Percentiles rank a stretch among this genome's conserved stretches.
phyloP scores from a whole-genome alignment of 2,888 invertebrate species.

The Sycophila texana region DNA sequence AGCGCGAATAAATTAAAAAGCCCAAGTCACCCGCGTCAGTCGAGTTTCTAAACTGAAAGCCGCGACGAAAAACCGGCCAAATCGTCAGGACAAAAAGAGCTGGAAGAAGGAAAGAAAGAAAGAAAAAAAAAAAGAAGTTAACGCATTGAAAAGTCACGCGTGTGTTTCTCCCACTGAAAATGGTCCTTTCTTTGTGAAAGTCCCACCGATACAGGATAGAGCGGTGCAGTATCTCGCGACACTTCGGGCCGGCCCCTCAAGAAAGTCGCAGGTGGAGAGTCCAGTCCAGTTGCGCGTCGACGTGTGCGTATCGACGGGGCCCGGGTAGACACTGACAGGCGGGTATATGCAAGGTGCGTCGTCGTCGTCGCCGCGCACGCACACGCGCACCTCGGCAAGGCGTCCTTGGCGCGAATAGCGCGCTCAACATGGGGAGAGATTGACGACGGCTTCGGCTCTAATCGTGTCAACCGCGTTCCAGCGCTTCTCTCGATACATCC shows the following conservation, averaged over 20 bases:
- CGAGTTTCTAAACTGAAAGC: too few relatives aligned
- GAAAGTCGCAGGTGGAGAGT: constrained; percentile 36
- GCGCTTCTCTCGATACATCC: constrained; percentile 47
- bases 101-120: too few relatives aligned
- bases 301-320: constrained; percentile 6
- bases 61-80: too few relatives aligned
- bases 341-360: constrained; percentile 21
- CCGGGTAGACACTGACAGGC: neutral
- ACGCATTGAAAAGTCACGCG: too few relatives aligned
- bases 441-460: constrained; percentile 68
- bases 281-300: constrained; percentile 35
- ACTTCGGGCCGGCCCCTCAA: neutral
- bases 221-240: too few relatives aligned
- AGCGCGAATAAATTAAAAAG: too few relatives aligned
- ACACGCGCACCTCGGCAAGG: neutral
- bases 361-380: constrained; percentile 11
- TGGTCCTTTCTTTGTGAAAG: constrained; percentile 46
- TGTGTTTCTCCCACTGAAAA: constrained; percentile 12
- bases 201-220: constrained; percentile 6
- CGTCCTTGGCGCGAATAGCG: constrained; percentile 41
- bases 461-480: constrained; percentile 72
- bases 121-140: too few relatives aligned
- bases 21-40: too few relatives aligned
- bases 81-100: too few relatives aligned
- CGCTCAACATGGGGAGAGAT: constrained; percentile 74